Evolutionary conservation across 64 coral and sea anemone species (phyloP).

Genomic region (Acropora yongei): DNA sequence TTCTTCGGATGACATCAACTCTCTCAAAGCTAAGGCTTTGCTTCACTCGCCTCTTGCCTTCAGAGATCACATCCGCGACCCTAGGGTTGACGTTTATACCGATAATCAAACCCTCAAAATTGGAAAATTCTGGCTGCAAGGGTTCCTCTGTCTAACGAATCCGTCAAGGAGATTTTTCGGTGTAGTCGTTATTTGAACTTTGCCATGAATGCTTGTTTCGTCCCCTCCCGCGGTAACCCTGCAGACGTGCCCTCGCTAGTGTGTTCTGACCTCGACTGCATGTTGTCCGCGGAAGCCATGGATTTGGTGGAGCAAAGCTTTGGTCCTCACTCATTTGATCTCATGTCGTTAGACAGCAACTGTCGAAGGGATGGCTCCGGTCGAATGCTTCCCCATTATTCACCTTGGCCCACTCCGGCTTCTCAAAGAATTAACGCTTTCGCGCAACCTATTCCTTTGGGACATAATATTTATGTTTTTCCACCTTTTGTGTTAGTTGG

Average conservation of each 20-base stretch:
- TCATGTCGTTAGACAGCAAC: not conserved
- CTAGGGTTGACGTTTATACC: not conserved
- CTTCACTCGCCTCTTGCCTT: not conserved
- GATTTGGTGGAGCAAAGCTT: too few relatives aligned
- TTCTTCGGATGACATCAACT: not conserved
- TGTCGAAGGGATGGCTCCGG: not conserved
- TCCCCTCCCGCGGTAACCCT: too few relatives aligned
- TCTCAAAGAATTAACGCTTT: conserved; percentile 37
- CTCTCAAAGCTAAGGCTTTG: not conserved
- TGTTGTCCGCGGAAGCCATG: too few relatives aligned
- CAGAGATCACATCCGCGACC: not conserved
- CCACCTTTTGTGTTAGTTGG: conserved; percentile 51
- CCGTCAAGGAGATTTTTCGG: not conserved
- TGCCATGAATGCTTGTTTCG: too few relatives aligned
- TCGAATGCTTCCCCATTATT: conserved; percentile 22
- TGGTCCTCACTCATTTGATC: not conserved
- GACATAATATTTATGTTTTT: conserved; percentile 56
- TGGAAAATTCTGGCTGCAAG: not conserved
- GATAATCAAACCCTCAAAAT: not conserved
- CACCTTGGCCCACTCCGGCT: conserved; percentile 34
- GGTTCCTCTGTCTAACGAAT: not conserved
- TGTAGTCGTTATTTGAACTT: not conserved
- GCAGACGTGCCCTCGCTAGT: too few relatives aligned
- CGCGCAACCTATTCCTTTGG: not conserved
- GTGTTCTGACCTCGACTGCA: too few relatives aligned